Conservation (phyloP, 2,113 vertebrate genomes). For the Bambusicola thoracicus region DNA sequence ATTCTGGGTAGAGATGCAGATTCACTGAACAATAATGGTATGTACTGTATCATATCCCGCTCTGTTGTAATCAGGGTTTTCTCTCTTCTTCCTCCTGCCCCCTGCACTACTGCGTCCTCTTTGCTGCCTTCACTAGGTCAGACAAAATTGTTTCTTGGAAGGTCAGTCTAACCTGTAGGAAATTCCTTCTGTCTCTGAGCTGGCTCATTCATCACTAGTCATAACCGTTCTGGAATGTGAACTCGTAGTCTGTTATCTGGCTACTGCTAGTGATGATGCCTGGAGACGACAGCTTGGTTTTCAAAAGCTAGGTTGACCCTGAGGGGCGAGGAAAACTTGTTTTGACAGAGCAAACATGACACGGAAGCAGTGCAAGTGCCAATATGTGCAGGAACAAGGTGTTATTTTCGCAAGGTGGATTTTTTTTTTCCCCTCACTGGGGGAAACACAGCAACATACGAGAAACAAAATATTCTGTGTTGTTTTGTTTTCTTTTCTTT, state of each 20-base stretch:
- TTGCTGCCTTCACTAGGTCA: constrained; percentile 6
- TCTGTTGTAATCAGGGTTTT: not conserved
- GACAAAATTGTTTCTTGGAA: constrained; percentile 39
- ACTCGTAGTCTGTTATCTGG: constrained; percentile 21
- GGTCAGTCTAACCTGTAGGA: constrained; percentile 69
- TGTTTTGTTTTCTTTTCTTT: not conserved
- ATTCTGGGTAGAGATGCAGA: not conserved
- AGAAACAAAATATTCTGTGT: not conserved
- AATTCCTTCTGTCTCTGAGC: constrained; percentile 56
- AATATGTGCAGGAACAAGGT: constrained; percentile 29
- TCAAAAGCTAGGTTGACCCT: constrained; percentile 67
- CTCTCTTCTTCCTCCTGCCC: not conserved
- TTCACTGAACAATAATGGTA: not conserved
- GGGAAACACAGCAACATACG: not conserved
- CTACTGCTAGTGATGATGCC: constrained; percentile 56
- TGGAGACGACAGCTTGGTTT: constrained; percentile 66
- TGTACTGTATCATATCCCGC: not conserved
- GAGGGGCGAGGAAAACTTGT: constrained; percentile 64
- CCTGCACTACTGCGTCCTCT: not conserved
- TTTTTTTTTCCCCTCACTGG: not conserved
- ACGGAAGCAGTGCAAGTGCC: constrained; percentile 36
- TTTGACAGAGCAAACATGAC: constrained; percentile 55
- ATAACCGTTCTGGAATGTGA: constrained; percentile 65
- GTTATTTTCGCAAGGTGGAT: constrained; percentile 31
- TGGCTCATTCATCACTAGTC: constrained; percentile 62